phyloP scores from a whole-genome alignment of 1,140 invertebrate species.

The Cephus cinctus region DNA sequence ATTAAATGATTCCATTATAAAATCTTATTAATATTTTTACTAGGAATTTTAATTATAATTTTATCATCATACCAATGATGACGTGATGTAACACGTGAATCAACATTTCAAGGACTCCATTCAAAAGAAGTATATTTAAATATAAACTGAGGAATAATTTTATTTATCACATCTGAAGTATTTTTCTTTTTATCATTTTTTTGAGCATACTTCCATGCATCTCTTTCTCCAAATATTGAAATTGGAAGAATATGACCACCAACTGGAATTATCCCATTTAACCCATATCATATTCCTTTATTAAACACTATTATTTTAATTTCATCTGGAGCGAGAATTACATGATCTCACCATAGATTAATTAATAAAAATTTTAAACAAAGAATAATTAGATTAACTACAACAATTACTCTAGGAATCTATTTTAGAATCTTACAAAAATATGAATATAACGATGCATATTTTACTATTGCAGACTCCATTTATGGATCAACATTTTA shows the following conservation, averaged over 20 bases:
- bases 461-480: slow-evolving; percentile 61
- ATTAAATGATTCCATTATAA: slow-evolving; percentile 56
- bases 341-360: slow-evolving; percentile 59
- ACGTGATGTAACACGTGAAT: slow-evolving; percentile 62
- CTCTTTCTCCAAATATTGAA: slow-evolving; percentile 61
- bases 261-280: slow-evolving; percentile 59
- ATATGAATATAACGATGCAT: slow-evolving; percentile 52
- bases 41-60: slow-evolving; percentile 50
- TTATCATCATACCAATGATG: slow-evolving; percentile 63
- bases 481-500: slow-evolving; percentile 69
- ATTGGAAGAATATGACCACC: slow-evolving; percentile 62
- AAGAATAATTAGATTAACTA: slow-evolving; percentile 46
- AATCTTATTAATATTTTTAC: slow-evolving; percentile 30
- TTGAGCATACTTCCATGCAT: slow-evolving; percentile 67
- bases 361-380: slow-evolving; percentile 55
- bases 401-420: slow-evolving; percentile 60
- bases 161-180: slow-evolving; percentile 66
- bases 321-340: slow-evolving; percentile 59
- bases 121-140: slow-evolving; percentile 51
- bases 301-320: slow-evolving; percentile 64
- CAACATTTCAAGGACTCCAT: slow-evolving; percentile 59
- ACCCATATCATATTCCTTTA: slow-evolving; percentile 63
- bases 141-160: slow-evolving; percentile 61
- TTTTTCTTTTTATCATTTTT: slow-evolving; percentile 66
- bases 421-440: slow-evolving; percentile 57